phyloP scores from a whole-genome alignment of 2,888 invertebrate species.

The Cantharis rufa region DNA sequence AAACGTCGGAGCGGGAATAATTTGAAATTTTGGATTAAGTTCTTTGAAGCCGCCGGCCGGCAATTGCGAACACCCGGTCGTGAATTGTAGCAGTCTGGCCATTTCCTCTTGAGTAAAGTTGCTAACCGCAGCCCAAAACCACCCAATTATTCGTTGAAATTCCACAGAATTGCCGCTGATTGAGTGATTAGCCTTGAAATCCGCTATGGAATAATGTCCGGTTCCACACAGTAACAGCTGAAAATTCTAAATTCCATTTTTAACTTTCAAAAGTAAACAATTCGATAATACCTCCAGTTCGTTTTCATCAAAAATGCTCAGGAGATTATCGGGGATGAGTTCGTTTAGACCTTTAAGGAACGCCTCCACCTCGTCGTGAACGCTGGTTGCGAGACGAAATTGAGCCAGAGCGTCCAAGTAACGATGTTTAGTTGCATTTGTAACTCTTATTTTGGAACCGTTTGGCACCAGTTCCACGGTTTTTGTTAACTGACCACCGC shows the following conservation, averaged over 20 bases:
- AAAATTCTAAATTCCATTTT: slow-evolving; percentile 40
- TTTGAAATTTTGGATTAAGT: slow-evolving; percentile 88
- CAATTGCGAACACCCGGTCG: slow-evolving; percentile 90
- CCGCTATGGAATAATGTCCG: slow-evolving; percentile 87
- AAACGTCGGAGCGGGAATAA: slow-evolving; percentile 86
- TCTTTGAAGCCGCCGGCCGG: slow-evolving; percentile 90
- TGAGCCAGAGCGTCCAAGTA: slow-evolving; percentile 90
- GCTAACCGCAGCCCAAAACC: slow-evolving; percentile 90
- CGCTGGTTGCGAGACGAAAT: slow-evolving; percentile 80
- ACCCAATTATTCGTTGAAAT: slow-evolving; percentile 82
- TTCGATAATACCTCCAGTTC: slow-evolving; percentile 78
- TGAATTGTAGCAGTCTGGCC: slow-evolving; percentile 89
- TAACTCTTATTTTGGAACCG: slow-evolving; percentile 76
- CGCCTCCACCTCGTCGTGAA: slow-evolving; percentile 82
- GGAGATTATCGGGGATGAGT: slow-evolving; percentile 88
- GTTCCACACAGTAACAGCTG: slow-evolving; percentile 91
- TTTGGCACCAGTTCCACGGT: slow-evolving; percentile 84
- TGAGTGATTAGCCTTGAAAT: slow-evolving; percentile 87
- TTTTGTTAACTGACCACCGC: slow-evolving; percentile 73
- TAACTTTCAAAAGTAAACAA: slow-evolving; percentile 9
- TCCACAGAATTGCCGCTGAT: slow-evolving; percentile 81
- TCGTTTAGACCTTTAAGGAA: slow-evolving; percentile 90
- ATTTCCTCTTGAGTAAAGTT: slow-evolving; percentile 92
- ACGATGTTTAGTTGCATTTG: slow-evolving; percentile 74
- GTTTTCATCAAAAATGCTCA: slow-evolving; percentile 95